These are phyloP conservation scores for Branchellion lobata DNA, from an alignment of 2,888 invertebrate genomes.

Conservation along the genomic window DNA sequence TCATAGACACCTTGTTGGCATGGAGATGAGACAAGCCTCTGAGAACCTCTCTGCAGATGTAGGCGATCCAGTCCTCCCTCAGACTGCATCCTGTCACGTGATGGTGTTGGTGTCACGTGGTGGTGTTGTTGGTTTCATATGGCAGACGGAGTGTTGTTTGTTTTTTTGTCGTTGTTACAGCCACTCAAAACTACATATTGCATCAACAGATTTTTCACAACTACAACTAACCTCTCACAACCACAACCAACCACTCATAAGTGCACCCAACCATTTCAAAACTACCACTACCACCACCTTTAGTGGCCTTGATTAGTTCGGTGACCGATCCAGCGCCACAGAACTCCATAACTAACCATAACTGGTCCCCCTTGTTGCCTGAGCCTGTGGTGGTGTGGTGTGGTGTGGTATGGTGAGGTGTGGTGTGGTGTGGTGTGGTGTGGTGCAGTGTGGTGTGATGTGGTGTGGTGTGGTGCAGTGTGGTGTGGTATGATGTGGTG, in stretches of 20 bases:
- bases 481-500: neutral
- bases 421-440: neutral
- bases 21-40: constrained; percentile 53
- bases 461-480: neutral
- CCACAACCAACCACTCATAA: too few relatives aligned
- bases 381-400: constrained; percentile 63
- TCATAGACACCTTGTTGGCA: constrained; percentile 63
- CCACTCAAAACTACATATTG: too few relatives aligned
- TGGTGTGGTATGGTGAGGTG: neutral
- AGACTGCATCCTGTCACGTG: constrained; percentile 73
- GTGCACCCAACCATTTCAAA: too few relatives aligned
- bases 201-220: too few relatives aligned
- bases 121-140: too few relatives aligned
- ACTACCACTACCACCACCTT: too few relatives aligned
- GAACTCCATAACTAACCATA: constrained; percentile 98
- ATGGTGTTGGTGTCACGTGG: too few relatives aligned
- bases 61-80: constrained; percentile 99
- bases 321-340: constrained; percentile 99
- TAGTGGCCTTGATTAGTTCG: constrained; percentile 92
- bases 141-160: too few relatives aligned
- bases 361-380: constrained; percentile 96
- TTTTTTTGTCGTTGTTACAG: too few relatives aligned
- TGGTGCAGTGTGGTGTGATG: too few relatives aligned
- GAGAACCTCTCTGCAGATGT: constrained; percentile 85
- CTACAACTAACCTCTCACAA: too few relatives aligned